Percentiles rank a stretch among this genome's conserved stretches.
phyloP scores from a whole-genome alignment of 2,113 vertebrate species.

The Cyphomyrus discorhynchus region DNA sequence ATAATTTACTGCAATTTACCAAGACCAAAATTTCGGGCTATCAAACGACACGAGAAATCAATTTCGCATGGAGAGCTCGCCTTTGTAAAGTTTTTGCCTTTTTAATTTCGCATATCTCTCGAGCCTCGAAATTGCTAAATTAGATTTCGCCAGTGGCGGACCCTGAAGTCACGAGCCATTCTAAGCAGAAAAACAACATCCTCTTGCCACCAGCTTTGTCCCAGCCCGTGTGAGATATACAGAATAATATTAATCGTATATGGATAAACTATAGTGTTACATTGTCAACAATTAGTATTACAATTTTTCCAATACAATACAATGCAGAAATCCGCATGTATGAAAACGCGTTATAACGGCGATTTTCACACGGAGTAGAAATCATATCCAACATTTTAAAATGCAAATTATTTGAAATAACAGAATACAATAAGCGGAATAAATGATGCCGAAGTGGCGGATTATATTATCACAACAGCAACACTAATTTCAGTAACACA shows the following conservation, averaged over 20 bases:
- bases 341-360: neutral
- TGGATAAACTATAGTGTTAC: neutral
- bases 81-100: constrained; percentile 51
- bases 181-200: neutral
- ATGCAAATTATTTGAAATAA: neutral
- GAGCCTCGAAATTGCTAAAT: constrained; percentile 56
- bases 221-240: neutral
- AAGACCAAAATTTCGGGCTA: constrained; percentile 51
- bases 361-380: neutral
- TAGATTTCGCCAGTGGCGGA: constrained; percentile 60
- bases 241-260: neutral
- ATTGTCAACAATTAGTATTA: neutral
- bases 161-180: constrained; percentile 52
- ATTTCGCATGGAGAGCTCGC: constrained; percentile 53
- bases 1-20: constrained; percentile 14
- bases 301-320: neutral
- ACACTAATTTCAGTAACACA: neutral
- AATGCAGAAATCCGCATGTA: neutral
- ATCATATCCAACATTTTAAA: neutral
- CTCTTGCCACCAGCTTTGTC: neutral
- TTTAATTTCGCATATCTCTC: constrained; percentile 56
- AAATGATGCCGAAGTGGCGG: neutral
- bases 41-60: constrained; percentile 56
- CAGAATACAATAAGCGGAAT: neutral
- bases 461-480: neutral